phyloP scores from a whole-genome alignment of 2,113 vertebrate genomes.

The Thamnaconus septentrionalis region DNA sequence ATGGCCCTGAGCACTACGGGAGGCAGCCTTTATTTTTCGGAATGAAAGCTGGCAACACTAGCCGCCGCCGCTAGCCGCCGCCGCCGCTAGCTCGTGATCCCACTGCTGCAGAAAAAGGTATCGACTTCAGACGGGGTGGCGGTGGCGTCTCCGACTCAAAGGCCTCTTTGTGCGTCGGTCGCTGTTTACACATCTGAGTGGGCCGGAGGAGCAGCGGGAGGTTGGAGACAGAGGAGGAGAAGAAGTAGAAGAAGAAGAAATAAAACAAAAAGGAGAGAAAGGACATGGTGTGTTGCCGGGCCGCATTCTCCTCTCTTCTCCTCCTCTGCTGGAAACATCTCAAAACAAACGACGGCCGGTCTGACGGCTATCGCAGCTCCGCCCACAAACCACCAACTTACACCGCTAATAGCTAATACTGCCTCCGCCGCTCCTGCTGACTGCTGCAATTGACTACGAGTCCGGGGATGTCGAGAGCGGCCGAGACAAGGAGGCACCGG shows the following conservation, averaged over 20 bases:
- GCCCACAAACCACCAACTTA: conserved; percentile 78
- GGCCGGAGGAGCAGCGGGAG: conserved; percentile 39
- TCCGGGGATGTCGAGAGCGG: conserved; percentile 46
- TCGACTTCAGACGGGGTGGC: conserved; percentile 49
- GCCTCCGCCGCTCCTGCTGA: conserved; percentile 48
- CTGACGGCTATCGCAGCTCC: conserved; percentile 56
- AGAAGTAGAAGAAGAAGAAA: conserved; percentile 14
- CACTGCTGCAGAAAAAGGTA: conserved; percentile 51
- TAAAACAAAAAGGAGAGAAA: conserved; percentile 40
- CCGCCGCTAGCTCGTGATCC: conserved; percentile 48
- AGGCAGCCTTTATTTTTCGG: too few relatives aligned
- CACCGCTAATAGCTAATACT: conserved; percentile 74
- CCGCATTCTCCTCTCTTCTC: conserved; percentile 30
- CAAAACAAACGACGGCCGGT: conserved; percentile 70
- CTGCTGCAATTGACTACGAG: conserved; percentile 60
- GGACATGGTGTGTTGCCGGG: conserved; percentile 36
- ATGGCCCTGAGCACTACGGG: too few relatives aligned
- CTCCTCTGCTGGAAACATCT: conserved; percentile 50
- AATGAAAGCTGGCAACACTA: too few relatives aligned
- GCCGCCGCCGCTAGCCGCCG: conserved; percentile 1
- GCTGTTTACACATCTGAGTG: conserved; percentile 44
- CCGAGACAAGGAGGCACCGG: conserved; percentile 78
- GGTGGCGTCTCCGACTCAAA: conserved; percentile 60
- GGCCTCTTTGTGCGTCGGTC: conserved; percentile 41
- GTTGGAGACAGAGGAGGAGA: conserved; percentile 8